Evolutionary conservation across 2,888 invertebrate genomes (phyloP), one percentile per base, ranked within the genome.

Genomic region (Ernsta delagoae): DNA sequence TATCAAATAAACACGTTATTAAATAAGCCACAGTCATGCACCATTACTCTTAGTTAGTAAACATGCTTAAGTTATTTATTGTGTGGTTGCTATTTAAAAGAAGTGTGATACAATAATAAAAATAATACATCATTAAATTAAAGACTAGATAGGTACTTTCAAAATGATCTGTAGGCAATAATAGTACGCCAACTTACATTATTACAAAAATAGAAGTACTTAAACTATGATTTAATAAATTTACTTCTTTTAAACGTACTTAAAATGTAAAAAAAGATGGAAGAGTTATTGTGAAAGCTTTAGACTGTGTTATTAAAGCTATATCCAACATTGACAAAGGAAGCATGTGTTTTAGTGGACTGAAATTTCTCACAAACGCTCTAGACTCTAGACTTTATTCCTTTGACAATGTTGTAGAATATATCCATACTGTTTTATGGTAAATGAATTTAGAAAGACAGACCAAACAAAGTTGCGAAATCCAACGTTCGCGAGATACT

Each of bases 401-500:
- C 84, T 85, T 87, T 87, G 83, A 80, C 82, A 86, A 82, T 71
- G 75, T 79, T 77, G 74, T 75, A 76, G 79, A 7, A 50, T 50
- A 50, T 50, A 50, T 50, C 16, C n/a, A 50, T 16, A 74, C 75
- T 77, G 43, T 76, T 84, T 75, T 78, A 79, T 78, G 76, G 77
- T 78, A 77, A 79, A 85, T 81, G 79, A 81, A 73, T 83, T 77
- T 77, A 72, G 79, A 78, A 78, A 81, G 83, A 86, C 86, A 86
- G 84, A 87, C 85, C 85, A 84, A 79, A 75, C 76, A 83, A 84
- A 86, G 85, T 85, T 83, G 83, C 73, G 73, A 80, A 79, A 81
- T 77, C 81, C 83, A 84, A 82, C 79, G 83, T 83, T 82, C 80
- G 80, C 81, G 80, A 86, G 89, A 91, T 92, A 92, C 92, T 92